Evolutionary conservation across 2,113 vertebrate genomes (phyloP).

Genomic region (Acrocephalus arundinaceus): DNA sequence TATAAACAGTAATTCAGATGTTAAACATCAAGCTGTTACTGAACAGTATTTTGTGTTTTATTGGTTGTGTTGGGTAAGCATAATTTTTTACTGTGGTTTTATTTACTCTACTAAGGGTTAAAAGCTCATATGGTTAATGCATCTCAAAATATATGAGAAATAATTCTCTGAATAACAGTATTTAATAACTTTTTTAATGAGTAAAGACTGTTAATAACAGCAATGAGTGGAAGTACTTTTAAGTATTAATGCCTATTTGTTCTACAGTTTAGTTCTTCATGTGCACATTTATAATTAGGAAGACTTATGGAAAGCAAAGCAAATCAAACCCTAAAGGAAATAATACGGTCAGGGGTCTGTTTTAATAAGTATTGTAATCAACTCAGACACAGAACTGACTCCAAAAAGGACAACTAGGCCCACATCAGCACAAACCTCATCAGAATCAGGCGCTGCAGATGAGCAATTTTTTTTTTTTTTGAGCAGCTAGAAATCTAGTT

Average conservation of each 20-base stretch:
- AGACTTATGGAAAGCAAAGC: neutral
- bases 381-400: neutral
- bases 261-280: constrained; percentile 48
- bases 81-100: neutral
- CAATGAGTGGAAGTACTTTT: constrained; percentile 54
- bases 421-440: neutral
- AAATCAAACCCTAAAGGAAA: neutral
- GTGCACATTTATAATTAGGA: constrained; percentile 44
- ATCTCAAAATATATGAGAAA: neutral
- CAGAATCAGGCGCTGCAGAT: neutral
- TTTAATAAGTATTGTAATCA: neutral
- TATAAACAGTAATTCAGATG: neutral
- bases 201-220: constrained; percentile 50
- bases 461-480: neutral
- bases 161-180: constrained; percentile 1
- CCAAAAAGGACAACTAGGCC: neutral
- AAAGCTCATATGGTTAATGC: neutral
- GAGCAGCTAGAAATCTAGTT: neutral
- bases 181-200: constrained; percentile 28
- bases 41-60: neutral
- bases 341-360: neutral
- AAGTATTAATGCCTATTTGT: constrained; percentile 54
- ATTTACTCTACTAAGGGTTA: neutral
- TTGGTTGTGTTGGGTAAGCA: neutral
- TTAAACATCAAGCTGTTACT: neutral